Evolutionary conservation across 2,888 invertebrate genomes (phyloP).

Genomic region (Ceriagrion tenellum): DNA sequence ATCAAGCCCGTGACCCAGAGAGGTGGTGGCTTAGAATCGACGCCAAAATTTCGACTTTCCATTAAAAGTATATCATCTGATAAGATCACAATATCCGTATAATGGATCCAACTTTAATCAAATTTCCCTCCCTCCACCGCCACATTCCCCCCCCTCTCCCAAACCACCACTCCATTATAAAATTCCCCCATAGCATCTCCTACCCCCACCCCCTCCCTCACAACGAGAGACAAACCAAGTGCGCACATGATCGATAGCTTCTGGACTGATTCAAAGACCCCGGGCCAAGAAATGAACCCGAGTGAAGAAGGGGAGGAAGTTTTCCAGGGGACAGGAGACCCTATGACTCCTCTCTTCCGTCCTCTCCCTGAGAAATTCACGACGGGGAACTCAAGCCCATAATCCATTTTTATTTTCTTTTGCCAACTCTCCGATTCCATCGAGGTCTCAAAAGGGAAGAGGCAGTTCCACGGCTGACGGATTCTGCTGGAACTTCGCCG

Average conservation of each 20-base stretch:
- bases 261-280: conserved; percentile 22
- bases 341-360: neutral
- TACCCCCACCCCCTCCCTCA: neutral
- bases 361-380: neutral
- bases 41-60: neutral
- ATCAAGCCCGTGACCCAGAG: conserved; percentile 1
- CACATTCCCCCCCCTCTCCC: neutral
- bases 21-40: neutral
- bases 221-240: neutral
- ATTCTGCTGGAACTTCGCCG: neutral
- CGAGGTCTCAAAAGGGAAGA: neutral
- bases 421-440: neutral
- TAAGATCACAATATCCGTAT: conserved; percentile 32
- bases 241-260: neutral
- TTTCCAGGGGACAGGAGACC: neutral
- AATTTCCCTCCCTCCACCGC: neutral
- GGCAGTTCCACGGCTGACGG: no score
- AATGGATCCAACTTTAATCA: conserved; percentile 35
- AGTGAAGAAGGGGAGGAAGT: neutral
- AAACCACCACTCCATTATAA: neutral
- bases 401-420: neutral
- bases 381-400: neutral
- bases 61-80: conserved; percentile 31
- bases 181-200: neutral
- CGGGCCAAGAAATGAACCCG: neutral